Base-by-base conservation (phyloP, 1,140 invertebrate species). In the Conus ventricosus region DNA sequence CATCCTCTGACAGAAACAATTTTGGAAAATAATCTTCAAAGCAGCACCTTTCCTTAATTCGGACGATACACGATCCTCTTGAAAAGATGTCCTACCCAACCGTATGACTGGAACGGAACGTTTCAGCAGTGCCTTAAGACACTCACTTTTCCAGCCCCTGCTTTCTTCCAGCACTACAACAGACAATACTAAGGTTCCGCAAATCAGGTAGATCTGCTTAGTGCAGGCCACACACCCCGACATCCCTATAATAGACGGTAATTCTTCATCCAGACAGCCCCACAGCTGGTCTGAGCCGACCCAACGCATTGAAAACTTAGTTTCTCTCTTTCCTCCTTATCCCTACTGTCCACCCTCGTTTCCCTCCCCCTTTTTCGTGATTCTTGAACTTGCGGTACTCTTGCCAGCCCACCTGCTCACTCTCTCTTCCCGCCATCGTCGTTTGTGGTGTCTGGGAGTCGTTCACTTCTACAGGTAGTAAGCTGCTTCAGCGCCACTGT, bases 391-490 rank as follows among this genome's bases (percentile, higher is more conserved):
- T 60, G 57, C 57, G 15, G 57, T 60, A 60, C 54, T 25, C 82
- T 20, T 51, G 51, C 82, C 23, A 71, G 67, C 20, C 67, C 20
- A 71, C 67, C 67, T 71, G 67, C 20, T 71, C 67, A 23, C 67
- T n/a, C 20, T n/a, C 20, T 23, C 67, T 71, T 71, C 67, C 67
- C 67, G 67, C 71, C 51, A 75, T 75, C 84, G 57, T 25, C 71
- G 85, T 80, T 71, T 87, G 85, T 80, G 85, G 76, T 87, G 85
- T 87, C 85, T 75, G 39, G 76, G n/a, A 39, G 51, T 54, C 57
- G 85, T 39, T 87, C 76, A 80, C 75, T 75, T 71, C 85, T 78
- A 78, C 85, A 78, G 63, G 84, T 71, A n/a, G 84, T 71, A 23
- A 75, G 25, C 71, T 51, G 15, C 23, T 85, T 27, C 39, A 54